Evolutionary conservation across 2,797 vertebrate genomes (phyloP).

Genomic region (Pseudochromis fuscus): DNA sequence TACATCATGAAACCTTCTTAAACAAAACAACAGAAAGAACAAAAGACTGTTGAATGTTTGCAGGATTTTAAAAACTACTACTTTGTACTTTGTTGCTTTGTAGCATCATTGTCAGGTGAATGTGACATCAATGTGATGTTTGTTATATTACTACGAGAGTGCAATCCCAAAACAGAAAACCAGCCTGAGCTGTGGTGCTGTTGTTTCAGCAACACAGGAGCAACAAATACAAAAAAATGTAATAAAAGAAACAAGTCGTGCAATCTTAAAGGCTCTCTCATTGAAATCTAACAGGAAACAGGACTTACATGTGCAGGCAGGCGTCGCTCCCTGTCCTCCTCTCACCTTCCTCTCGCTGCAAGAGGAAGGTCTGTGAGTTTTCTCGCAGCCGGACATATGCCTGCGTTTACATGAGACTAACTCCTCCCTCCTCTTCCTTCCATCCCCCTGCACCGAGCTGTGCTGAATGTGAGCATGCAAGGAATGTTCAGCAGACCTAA

Average conservation of each 20-base stretch:
- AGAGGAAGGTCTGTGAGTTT: constrained; percentile 41
- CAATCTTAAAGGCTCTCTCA: background rate
- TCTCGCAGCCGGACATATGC: constrained; percentile 37
- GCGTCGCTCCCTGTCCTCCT: constrained; percentile 39
- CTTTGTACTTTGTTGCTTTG: background rate
- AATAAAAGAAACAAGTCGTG: background rate
- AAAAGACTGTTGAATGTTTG: background rate
- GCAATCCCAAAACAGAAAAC: background rate
- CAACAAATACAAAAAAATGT: constrained; percentile 11
- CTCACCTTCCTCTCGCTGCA: constrained; percentile 42
- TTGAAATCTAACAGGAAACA: constrained; percentile 20
- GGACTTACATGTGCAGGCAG: constrained; percentile 64
- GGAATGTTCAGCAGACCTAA: constrained; percentile 51
- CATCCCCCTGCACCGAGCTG: constrained; percentile 33
- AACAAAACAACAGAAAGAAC: background rate
- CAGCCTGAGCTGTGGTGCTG: background rate
- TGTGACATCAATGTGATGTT: background rate
- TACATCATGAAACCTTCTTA: background rate
- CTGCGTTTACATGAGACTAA: constrained; percentile 38
- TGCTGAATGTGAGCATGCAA: constrained; percentile 41
- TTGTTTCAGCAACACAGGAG: constrained; percentile 11
- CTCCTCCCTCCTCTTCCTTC: constrained; percentile 67
- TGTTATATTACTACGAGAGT: background rate
- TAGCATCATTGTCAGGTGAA: background rate
- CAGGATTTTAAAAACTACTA: background rate